Evolutionary conservation across 2,797 vertebrate species (phyloP), one percentile per base, ranked within the genome.

Genomic region (Cuculus canorus): DNA sequence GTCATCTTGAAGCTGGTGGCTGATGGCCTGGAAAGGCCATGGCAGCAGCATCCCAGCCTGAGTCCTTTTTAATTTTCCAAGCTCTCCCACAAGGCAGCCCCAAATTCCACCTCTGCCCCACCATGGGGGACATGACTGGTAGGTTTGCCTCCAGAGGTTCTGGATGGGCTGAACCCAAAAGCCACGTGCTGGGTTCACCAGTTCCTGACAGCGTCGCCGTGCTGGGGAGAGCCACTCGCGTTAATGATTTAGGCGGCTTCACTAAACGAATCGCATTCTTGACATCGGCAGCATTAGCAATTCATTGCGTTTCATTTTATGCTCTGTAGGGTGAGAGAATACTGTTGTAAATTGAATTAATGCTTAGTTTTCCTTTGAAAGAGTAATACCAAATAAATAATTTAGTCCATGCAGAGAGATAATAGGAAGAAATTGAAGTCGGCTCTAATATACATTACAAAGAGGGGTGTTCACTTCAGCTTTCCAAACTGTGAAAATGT

Each of bases 101-200:
- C 61, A n/a, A 28, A 30, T 7, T n/a, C 70, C 39, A 13, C 35
- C 30, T 11, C 32, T 63, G 33, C 18, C 54, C 27, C 18, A 30
- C 1, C 11, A 2, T 0, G 1, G 1, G 27, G n/a, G 28, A 57
- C 9, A 5, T 1, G 0, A 37, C 16, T 0, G 13, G 10, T 24
- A 28, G 32, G 13, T 71, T 85, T 73, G 43, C 72, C 19, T 60
- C 50, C 57, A 32, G 28, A 13, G 8, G 33, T 21, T 13, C 14
- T 3, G 10, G 7, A 3, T 1, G 8, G 18, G n/a, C 7, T 61
- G 37, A 85, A 76, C 57, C 45, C 82, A 7, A 93, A 63, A 52
- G 60, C 45, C 27, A 3, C 1, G 13, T 8, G 2, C 18, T 11
- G 78, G 15, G 2, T 24, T 86, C 22, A 2, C 48, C 8, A 35